phyloP scores from a whole-genome alignment of 2,797 vertebrate species.

The Chromis chromis region DNA sequence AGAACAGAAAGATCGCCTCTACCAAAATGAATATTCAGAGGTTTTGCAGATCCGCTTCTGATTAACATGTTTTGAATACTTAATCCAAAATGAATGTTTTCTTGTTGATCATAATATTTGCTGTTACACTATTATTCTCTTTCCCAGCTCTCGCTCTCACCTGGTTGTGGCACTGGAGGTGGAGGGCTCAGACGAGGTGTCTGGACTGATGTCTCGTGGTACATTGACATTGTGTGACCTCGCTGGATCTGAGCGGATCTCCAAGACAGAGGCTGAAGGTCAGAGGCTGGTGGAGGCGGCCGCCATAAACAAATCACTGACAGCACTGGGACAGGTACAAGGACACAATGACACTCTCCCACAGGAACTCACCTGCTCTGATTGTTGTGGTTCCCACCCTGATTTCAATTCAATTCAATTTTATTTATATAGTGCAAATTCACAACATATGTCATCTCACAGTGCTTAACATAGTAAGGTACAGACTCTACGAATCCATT shows the following conservation, averaged over 20 bases:
- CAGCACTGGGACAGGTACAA: slow-evolving; percentile 78
- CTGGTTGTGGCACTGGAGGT: slow-evolving; percentile 77
- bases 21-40: slow-evolving; percentile 81
- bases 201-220: slow-evolving; percentile 63
- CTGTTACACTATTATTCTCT: background rate
- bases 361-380: background rate
- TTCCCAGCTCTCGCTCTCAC: slow-evolving; percentile 79
- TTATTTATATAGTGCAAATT: too few relatives aligned
- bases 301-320: slow-evolving; percentile 81
- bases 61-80: background rate
- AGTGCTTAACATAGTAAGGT: too few relatives aligned
- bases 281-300: slow-evolving; percentile 82
- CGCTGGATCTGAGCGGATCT: slow-evolving; percentile 80
- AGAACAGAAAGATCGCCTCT: slow-evolving; percentile 77
- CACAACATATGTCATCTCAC: too few relatives aligned
- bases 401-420: background rate
- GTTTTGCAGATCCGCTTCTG: background rate
- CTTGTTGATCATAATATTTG: background rate
- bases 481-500: too few relatives aligned
- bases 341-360: background rate
- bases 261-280: slow-evolving; percentile 78
- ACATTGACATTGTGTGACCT: slow-evolving; percentile 80
- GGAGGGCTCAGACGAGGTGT: slow-evolving; percentile 70
- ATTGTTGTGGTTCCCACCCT: background rate
- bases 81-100: background rate